Evolutionary conservation across 2,888 invertebrate genomes (phyloP).

Genomic region (Napeogenes sylphis): DNA sequence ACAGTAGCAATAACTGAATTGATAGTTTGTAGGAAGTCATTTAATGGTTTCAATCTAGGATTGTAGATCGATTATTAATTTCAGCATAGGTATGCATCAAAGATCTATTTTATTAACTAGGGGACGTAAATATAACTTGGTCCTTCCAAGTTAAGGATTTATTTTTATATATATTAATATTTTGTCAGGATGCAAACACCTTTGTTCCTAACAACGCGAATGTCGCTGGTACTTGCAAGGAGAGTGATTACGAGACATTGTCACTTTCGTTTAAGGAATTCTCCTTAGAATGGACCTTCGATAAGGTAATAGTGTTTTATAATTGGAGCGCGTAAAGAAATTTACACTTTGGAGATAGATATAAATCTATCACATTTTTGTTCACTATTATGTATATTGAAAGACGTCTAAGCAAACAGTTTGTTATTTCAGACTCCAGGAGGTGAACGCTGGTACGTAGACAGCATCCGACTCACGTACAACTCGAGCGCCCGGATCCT

Average conservation of each 20-base stretch:
- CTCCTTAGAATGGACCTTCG: slow-evolving; percentile 84
- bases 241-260: slow-evolving; percentile 84
- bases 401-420: no score
- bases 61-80: no score
- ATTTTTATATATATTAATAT: not conserved
- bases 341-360: no score
- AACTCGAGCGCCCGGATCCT: slow-evolving; percentile 80
- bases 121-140: no score
- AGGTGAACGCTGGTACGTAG: slow-evolving; percentile 92
- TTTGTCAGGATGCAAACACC: slow-evolving; percentile 81
- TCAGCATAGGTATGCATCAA: no score
- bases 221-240: slow-evolving; percentile 85
- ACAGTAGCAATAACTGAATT: no score
- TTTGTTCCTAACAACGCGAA: slow-evolving; percentile 86
- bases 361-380: not conserved
- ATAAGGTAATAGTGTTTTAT: slow-evolving; percentile 79
- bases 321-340: no score
- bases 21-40: no score
- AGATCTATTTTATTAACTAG: no score
- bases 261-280: slow-evolving; percentile 87
- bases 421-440: slow-evolving; percentile 84
- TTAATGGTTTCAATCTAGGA: no score
- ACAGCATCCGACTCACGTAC: slow-evolving; percentile 85
- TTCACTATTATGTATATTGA: not conserved
- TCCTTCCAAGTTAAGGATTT: not conserved